Evolutionary conservation across 64 coral and sea anemone species (phyloP).

Genomic region (Montipora efflorescens): DNA sequence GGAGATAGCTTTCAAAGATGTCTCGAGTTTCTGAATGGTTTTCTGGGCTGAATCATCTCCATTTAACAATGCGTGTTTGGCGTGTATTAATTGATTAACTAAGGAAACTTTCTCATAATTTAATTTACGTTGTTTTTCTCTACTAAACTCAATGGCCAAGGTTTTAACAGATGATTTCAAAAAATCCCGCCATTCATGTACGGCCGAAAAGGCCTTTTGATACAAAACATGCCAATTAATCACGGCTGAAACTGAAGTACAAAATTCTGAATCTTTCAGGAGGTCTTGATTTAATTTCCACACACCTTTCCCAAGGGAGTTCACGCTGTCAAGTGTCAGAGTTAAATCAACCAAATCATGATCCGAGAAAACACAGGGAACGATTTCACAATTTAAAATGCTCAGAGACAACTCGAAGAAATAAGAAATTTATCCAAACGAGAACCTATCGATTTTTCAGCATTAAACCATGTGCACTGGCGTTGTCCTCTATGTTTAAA

Average conservation of each 20-base stretch:
- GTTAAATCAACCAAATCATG: conserved; percentile 1
- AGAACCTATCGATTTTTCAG: background rate
- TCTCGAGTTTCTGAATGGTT: background rate
- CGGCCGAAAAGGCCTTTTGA: background rate
- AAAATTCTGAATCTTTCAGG: background rate
- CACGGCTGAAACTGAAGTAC: background rate
- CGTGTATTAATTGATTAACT: background rate
- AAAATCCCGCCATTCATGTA: conserved; percentile 33
- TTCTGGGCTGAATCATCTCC: background rate
- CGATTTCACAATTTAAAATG: background rate
- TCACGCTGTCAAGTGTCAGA: background rate
- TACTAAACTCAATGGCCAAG: background rate
- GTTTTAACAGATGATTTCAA: background rate
- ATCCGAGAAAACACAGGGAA: background rate
- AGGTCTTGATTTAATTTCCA: conserved; percentile 3
- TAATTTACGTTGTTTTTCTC: background rate
- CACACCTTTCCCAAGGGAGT: background rate
- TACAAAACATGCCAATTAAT: background rate
- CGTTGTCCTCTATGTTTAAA: background rate
- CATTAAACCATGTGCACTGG: background rate
- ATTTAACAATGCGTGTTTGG: background rate
- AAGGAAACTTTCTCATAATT: background rate
- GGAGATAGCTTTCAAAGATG: background rate
- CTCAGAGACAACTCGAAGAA: background rate
- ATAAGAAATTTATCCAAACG: background rate